Conservation (phyloP, 2,888 invertebrate species). For the Diarsia mendica region DNA sequence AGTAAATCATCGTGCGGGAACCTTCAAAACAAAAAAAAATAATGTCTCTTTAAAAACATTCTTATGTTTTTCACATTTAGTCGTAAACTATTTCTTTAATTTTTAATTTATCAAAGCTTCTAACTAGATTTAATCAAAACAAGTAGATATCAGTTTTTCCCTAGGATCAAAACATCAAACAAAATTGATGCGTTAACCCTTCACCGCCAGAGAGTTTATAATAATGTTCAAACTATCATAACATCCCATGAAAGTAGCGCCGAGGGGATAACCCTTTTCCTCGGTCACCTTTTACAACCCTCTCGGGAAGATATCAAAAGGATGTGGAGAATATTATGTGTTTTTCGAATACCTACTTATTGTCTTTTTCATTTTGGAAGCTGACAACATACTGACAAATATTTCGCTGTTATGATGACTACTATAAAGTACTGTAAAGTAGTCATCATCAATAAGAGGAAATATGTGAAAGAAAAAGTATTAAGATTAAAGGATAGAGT, state of each 20-base stretch:
- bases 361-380: neutral
- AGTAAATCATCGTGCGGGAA: no score
- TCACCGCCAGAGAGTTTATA: constrained; percentile 27
- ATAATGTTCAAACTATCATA: constrained; percentile 50
- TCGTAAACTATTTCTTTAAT: no score
- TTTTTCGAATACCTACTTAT: neutral
- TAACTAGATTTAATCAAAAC: neutral
- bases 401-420: neutral
- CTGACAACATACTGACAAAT: neutral
- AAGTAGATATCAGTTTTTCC: neutral
- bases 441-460: neutral
- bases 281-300: constrained; percentile 42
- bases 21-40: no score
- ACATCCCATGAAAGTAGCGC: constrained; percentile 21
- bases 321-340: neutral
- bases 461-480: no score
- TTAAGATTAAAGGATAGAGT: no score
- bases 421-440: no score
- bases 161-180: constrained; percentile 19
- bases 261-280: constrained; percentile 48
- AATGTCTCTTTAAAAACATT: no score
- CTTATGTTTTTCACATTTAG: no score
- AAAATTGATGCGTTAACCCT: constrained; percentile 28
- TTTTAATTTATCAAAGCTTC: neutral
- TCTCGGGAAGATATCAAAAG: neutral